Percentiles rank a stretch among this genome's conserved stretches.
Evolutionary conservation across 2,113 vertebrate genomes (phyloP).

Genomic region (Urocolius indicus): DNA sequence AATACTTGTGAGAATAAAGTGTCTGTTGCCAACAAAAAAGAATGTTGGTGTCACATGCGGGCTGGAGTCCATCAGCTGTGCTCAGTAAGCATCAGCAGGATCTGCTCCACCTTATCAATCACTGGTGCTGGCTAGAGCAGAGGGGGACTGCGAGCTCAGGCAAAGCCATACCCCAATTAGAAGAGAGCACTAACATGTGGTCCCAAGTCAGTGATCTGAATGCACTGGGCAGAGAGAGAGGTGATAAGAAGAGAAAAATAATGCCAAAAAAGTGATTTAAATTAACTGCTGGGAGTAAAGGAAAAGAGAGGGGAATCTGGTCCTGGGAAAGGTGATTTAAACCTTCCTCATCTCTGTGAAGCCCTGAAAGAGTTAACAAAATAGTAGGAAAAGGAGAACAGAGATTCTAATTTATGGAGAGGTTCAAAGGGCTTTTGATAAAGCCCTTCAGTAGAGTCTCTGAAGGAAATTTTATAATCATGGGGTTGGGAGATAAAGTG

Average conservation of each 20-base stretch:
- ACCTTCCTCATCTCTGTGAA: background rate
- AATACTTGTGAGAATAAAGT: background rate
- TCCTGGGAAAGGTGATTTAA: background rate
- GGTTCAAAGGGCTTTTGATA: slow-evolving; percentile 76
- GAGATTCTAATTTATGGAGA: slow-evolving; percentile 76
- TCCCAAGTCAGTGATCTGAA: background rate
- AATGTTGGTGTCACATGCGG: rapidly evolving
- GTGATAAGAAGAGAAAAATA: background rate
- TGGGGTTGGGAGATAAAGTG: slow-evolving; percentile 72
- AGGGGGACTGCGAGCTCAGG: background rate
- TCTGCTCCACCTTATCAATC: background rate
- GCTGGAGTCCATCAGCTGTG: background rate
- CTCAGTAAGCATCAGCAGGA: background rate
- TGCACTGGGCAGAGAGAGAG: background rate
- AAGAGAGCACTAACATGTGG: background rate
- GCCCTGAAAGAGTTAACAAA: slow-evolving; percentile 70
- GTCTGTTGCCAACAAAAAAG: background rate
- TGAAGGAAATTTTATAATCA: slow-evolving; percentile 76
- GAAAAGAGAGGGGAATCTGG: background rate
- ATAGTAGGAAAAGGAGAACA: slow-evolving; percentile 62
- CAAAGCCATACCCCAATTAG: background rate
- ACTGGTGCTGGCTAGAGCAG: background rate
- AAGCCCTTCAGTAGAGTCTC: slow-evolving; percentile 72
- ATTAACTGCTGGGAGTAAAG: background rate
- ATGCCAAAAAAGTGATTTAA: background rate